Conservation (phyloP, 2,888 invertebrate species). For the Epinotia demarniana region DNA sequence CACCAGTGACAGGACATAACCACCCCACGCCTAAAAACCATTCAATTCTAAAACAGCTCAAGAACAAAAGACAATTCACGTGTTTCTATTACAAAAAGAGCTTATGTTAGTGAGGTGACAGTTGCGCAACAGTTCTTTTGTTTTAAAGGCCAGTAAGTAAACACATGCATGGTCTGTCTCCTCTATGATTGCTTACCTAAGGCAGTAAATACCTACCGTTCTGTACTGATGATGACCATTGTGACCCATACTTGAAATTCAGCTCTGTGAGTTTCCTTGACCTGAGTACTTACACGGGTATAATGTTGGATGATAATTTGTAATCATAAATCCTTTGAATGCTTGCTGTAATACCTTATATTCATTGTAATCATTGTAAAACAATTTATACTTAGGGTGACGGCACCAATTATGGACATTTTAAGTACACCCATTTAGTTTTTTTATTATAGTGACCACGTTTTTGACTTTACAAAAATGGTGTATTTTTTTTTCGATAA, state of each 20-base stretch:
- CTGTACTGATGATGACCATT: background rate
- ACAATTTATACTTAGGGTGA: too few relatives aligned
- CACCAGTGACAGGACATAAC: background rate
- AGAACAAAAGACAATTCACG: background rate
- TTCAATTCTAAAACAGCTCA: background rate
- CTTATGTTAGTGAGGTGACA: background rate
- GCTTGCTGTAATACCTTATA: too few relatives aligned
- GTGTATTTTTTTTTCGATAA: too few relatives aligned
- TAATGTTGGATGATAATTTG: too few relatives aligned
- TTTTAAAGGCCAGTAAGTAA: background rate
- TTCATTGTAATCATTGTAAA: too few relatives aligned
- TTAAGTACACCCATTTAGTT: too few relatives aligned
- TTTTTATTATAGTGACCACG: too few relatives aligned
- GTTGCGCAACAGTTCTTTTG: background rate
- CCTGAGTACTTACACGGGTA: too few relatives aligned
- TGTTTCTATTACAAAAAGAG: background rate
- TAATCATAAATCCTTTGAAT: too few relatives aligned
- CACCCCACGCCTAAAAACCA: constrained; percentile 19
- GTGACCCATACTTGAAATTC: background rate
- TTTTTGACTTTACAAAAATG: too few relatives aligned
- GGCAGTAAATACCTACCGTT: background rate
- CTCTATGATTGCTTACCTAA: background rate
- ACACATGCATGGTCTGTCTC: background rate
- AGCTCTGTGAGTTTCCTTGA: background rate
- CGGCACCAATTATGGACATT: too few relatives aligned